Percentiles rank a stretch among this genome's conserved stretches.
phyloP scores from a whole-genome alignment of 2,888 invertebrate genomes.

The Heliconius aoede region DNA sequence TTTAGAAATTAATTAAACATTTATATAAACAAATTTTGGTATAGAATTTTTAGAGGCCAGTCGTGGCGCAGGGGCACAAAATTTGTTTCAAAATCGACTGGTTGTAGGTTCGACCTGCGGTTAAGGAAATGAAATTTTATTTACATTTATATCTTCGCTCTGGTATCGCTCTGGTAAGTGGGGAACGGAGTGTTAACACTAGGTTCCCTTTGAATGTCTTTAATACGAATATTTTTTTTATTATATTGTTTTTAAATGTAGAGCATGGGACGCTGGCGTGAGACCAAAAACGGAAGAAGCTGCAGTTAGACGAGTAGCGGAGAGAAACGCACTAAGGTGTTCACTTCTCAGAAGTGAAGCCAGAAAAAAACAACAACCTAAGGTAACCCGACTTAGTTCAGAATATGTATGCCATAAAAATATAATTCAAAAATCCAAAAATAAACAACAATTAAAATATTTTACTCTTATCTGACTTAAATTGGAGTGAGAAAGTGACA shows the following conservation, averaged over 20 bases:
- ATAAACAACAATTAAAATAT: not conserved
- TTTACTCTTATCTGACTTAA: too few relatives aligned
- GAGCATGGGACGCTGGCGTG: constrained; percentile 80
- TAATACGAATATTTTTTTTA: not conserved
- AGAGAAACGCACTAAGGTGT: constrained; percentile 91
- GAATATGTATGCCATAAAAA: not conserved
- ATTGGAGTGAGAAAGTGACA: not conserved
- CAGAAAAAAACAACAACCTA: constrained; percentile 80
- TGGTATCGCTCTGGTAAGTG: too few relatives aligned
- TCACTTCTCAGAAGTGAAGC: constrained; percentile 89
- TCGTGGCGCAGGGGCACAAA: too few relatives aligned
- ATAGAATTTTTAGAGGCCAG: too few relatives aligned
- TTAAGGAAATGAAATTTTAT: too few relatives aligned
- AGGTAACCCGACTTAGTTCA: constrained; percentile 55
- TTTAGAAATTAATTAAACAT: too few relatives aligned
- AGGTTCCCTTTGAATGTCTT: too few relatives aligned
- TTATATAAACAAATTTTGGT: too few relatives aligned
- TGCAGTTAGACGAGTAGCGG: constrained; percentile 90
- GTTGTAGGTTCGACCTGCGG: too few relatives aligned
- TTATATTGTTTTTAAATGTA: constrained; percentile 49
- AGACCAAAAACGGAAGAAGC: constrained; percentile 85
- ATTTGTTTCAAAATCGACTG: too few relatives aligned
- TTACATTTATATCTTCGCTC: too few relatives aligned
- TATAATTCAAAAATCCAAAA: not conserved
- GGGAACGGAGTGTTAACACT: too few relatives aligned